Conservation (phyloP, 1,140 invertebrate species). For the Ctenoplectra terminalis region DNA sequence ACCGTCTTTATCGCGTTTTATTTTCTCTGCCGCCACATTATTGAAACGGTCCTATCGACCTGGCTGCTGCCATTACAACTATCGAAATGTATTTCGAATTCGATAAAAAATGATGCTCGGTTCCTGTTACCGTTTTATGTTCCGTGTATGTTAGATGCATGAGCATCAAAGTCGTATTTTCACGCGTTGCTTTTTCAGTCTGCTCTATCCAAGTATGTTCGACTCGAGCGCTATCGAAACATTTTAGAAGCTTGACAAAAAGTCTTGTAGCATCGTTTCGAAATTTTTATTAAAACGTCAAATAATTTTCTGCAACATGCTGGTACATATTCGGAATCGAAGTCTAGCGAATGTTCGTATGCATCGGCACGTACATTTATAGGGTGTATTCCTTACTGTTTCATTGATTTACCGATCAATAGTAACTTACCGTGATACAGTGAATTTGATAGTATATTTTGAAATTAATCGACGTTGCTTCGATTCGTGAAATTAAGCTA, state of each 20-base stretch:
- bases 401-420: not conserved
- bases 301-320: not conserved
- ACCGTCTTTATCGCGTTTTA: slow-evolving; percentile 4
- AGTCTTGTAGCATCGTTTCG: not conserved
- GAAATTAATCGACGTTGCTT: not conserved
- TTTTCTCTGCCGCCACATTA: not conserved
- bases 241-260: not conserved
- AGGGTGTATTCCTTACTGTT: not conserved
- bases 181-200: not conserved
- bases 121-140: rapidly evolving
- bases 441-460: not conserved
- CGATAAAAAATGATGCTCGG: not conserved
- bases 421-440: not conserved
- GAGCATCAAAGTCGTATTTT: not conserved
- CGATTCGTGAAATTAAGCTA: not conserved
- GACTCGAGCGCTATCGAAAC: not conserved
- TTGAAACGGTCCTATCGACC: not conserved
- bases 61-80: not conserved
- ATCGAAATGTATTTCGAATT: not conserved
- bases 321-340: too few relatives aligned
- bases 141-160: not conserved
- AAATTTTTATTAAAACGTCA: not conserved
- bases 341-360: not conserved
- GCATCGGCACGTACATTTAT: not conserved
- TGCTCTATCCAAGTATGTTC: not conserved